Conservation (phyloP, 2,888 invertebrate genomes). For the Pollenia amentaria region DNA sequence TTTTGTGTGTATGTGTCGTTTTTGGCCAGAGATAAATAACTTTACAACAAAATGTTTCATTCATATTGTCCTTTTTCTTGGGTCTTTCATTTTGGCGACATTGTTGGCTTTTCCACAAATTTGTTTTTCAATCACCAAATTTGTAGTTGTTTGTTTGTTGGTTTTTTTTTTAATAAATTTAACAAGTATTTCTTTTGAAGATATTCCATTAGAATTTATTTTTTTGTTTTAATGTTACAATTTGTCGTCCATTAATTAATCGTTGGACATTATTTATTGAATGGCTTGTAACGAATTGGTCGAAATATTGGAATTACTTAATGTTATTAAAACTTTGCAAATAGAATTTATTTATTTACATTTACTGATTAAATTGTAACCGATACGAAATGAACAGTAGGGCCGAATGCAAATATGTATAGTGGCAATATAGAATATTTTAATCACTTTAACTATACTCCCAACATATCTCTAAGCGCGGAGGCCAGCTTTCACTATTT, state of each 20-base stretch:
- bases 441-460: too few relatives aligned
- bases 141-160: background rate
- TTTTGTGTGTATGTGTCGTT: background rate
- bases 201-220: conserved; percentile 11
- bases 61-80: background rate
- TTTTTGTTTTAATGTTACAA: conserved; percentile 34
- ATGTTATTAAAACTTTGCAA: conserved; percentile 42
- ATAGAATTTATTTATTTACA: conserved; percentile 6
- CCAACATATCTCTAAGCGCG: too few relatives aligned
- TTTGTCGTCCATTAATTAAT: conserved; percentile 71
- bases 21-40: conserved; percentile 65
- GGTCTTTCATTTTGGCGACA: conserved; percentile 55
- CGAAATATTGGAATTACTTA: conserved; percentile 48
- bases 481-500: too few relatives aligned
- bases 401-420: background rate
- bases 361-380: conserved; percentile 42
- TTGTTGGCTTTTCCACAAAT: conserved; percentile 46
- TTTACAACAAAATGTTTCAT: conserved; percentile 47
- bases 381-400: background rate
- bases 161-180: conserved; percentile 59
- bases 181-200: conserved; percentile 44
- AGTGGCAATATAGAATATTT: background rate
- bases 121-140: conserved; percentile 38
- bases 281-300: conserved; percentile 28
- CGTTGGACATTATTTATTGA: conserved; percentile 68